These are phyloP conservation scores for Polypterus senegalus DNA, from an alignment of 2,113 vertebrate genomes.

Conservation along the genomic window DNA sequence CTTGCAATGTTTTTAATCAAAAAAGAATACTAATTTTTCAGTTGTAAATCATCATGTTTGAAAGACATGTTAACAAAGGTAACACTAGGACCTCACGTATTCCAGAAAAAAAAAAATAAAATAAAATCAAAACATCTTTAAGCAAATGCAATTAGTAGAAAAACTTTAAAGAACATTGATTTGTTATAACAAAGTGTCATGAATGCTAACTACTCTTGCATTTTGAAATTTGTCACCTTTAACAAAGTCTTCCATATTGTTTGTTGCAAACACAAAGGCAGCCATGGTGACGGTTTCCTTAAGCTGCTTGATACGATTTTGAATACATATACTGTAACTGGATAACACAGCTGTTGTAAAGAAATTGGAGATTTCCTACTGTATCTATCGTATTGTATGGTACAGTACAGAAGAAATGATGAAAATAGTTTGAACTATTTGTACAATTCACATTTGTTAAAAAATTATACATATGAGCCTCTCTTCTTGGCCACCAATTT, in stretches of 20 bases:
- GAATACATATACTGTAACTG: constrained; percentile 6
- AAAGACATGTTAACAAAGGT: constrained; percentile 54
- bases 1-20: no score
- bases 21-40: constrained; percentile 32
- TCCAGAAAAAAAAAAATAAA: constrained; percentile 6
- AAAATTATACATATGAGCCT: neutral
- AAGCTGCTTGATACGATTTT: constrained; percentile 22
- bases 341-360: constrained; percentile 6
- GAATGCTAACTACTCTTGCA: constrained; percentile 40
- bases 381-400: neutral
- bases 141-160: constrained; percentile 36
- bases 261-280: constrained; percentile 60
- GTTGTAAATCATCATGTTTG: constrained; percentile 44
- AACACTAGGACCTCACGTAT: constrained; percentile 41
- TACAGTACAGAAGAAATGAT: neutral
- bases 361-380: neutral
- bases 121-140: constrained; percentile 18
- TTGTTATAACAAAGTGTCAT: constrained; percentile 41
- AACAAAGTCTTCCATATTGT: constrained; percentile 41
- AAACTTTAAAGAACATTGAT: constrained; percentile 34
- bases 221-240: constrained; percentile 29
- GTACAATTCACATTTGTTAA: constrained; percentile 15
- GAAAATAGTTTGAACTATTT: neutral
- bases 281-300: constrained; percentile 55
- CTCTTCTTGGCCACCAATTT: neutral